Base-by-base conservation (phyloP, 2,113 vertebrate genomes). In the Chitala chitala region DNA sequence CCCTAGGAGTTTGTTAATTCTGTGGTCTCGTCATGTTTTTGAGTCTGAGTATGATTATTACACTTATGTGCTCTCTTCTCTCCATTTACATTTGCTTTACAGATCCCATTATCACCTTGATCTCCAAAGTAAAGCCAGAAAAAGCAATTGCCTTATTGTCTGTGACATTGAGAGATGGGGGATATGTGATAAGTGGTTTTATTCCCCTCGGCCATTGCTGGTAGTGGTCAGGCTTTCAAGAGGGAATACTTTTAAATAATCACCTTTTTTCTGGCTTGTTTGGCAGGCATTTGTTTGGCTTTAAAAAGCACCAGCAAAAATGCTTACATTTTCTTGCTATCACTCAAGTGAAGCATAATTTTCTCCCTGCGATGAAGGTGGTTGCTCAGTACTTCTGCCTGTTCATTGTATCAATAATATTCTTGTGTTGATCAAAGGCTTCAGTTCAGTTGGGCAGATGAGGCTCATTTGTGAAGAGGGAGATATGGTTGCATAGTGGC, bases 361-460 rank as follows among this genome's bases (percentile, higher is more conserved):
- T n/a, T 22, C 33, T 53, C 69, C 55, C 38, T 71, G 33, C n/a
- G 51, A 55, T 54, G 31, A 71, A 54, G 51, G 24, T 5, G 12
- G 51, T 24, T 33, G 69, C 69, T 12, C 31, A 33, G 69, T 55
- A 22, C 50, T 5, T n/a, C 15, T 38, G n/a, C 50, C 51, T 71
- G 20, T 71, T 71, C 55, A 54, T 55, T 71, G 31, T 54, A 55
- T 71, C 69, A 71, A 4, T 55, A 55, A 54, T 13, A 17, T 31
- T 10, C 69, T 40, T 38, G 44, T 38, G 33, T 38, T 51, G 36
- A 13, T 55, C 50, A n/a, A 54, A 36, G 50, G 20, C 46, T 71
- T 36, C 42, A 24, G n/a, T 12, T 51, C 51, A 15, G 15, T 54
- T 36, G 50, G 33, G 20, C 29, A 24, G 44, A 17, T 40, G 69